phyloP scores from a whole-genome alignment of 2,797 vertebrate genomes.

The Enteromius afrohamiltoni region DNA sequence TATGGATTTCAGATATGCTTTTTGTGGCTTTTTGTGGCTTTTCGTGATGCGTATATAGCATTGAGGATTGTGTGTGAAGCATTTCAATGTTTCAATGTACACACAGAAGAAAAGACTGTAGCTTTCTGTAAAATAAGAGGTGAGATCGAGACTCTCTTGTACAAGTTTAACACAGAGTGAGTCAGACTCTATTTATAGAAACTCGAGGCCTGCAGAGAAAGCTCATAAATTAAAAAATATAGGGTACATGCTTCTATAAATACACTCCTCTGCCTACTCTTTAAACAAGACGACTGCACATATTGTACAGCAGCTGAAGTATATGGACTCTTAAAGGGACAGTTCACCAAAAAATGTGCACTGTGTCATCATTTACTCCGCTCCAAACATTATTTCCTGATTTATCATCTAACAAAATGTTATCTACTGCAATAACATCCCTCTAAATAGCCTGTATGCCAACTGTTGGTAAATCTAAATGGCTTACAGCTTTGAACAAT shows the following conservation, averaged over 20 bases:
- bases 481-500: background rate
- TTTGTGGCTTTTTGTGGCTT: background rate
- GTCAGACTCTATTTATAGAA: constrained; percentile 75
- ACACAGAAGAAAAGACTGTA: background rate
- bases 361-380: background rate
- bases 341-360: background rate
- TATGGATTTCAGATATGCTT: background rate
- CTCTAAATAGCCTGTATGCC: background rate
- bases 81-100: background rate
- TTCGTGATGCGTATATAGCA: background rate
- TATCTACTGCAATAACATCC: background rate
- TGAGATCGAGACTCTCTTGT: constrained; percentile 61
- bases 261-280: constrained; percentile 17
- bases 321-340: background rate
- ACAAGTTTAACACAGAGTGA: constrained; percentile 73
- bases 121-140: background rate
- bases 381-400: background rate
- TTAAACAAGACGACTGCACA: background rate
- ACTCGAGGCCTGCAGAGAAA: constrained; percentile 56
- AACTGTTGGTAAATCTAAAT: background rate
- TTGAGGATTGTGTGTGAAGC: background rate
- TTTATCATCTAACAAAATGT: background rate
- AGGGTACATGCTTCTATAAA: constrained; percentile 28
- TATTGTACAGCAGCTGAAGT: background rate
- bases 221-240: constrained; percentile 34